Base-by-base conservation (phyloP, 2,888 invertebrate genomes). In the Calephelis perditalis region DNA sequence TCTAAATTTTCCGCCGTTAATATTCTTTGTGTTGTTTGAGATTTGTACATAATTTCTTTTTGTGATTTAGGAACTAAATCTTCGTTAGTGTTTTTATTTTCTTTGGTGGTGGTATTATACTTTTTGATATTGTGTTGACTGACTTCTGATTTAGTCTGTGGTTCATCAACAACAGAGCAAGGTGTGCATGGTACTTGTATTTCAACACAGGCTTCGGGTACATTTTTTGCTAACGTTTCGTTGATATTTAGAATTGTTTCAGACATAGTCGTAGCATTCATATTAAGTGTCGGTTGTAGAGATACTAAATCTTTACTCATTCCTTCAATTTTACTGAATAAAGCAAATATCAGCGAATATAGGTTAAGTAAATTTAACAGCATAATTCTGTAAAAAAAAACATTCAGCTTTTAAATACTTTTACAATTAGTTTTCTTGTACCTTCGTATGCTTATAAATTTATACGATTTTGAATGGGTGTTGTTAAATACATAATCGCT, bases 261-360 rank as follows among this genome's bases (percentile, higher is more conserved):
- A 5, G 77, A 59, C 15, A 70, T 69, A 9, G 67, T 68, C 5
- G 78, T 72, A 10, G 75, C 76, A 60, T 82, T 84, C 64, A 79
- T 68, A 59, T 67, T 74, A 40, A 81, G 70, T 66, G 91, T 82
- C 65, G 92, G 82, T 75, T 93, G 91, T 65, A 95, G 75, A 63
- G 79, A 72, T 72, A 91, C 79, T 46, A 94, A 77, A 68, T 94
- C 89, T 68, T 79, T 77, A 65, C 92, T 92, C 95, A 97, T 97
- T 54, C 92, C 92, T 70, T 92, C 92, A 67, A 99, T 97, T 91
- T 97, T 97, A 68, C 94, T 94, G 78, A 98, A 97, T 64, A 97
- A 91, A 0, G 98, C 97, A 76, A 98, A 95, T 80, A 98, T 98
- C 63, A 99, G 85, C 0, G 99, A 97, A 82, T 98, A 98, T 71